Conservation (phyloP, 1,140 invertebrate genomes). For the Brachionus plicatilis region DNA sequence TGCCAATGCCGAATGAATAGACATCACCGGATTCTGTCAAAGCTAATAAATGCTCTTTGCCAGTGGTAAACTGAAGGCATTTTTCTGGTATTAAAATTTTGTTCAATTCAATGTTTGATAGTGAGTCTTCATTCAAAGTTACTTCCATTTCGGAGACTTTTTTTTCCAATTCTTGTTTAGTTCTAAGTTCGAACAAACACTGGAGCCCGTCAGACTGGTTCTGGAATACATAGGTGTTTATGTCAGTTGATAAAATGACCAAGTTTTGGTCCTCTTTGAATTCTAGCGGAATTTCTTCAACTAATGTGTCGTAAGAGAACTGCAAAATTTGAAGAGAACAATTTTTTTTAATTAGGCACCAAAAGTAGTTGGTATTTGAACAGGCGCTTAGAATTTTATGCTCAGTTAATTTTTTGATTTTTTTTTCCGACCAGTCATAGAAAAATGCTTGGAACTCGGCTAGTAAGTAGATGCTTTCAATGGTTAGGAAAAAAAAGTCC, state of each 20-base stretch:
- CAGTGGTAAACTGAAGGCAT: constrained; percentile 65
- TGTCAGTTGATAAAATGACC: background rate
- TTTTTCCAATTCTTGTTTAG: constrained; percentile 1
- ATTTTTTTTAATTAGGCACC: background rate
- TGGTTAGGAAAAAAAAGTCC: background rate
- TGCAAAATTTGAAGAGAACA: background rate
- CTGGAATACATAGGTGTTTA: constrained; percentile 32
- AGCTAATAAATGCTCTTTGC: constrained; percentile 79
- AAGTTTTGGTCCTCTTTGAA: background rate
- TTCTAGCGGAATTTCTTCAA: background rate
- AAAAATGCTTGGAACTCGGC: background rate
- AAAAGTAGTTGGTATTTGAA: constrained; percentile 32
- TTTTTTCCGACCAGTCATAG: background rate
- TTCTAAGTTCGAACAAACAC: constrained; percentile 14
- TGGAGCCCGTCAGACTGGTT: background rate
- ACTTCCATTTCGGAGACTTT: background rate
- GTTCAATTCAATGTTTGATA: background rate
- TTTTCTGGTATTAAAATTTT: constrained; percentile 11
- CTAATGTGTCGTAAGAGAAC: background rate
- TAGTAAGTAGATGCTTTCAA: background rate
- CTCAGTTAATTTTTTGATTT: background rate
- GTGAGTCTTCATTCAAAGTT: background rate
- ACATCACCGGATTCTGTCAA: constrained; percentile 72
- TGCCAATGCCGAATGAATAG: constrained; percentile 83
- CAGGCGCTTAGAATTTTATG: background rate